Evolutionary conservation across 2,113 vertebrate species (phyloP).

Genomic region (Labeo catla): DNA sequence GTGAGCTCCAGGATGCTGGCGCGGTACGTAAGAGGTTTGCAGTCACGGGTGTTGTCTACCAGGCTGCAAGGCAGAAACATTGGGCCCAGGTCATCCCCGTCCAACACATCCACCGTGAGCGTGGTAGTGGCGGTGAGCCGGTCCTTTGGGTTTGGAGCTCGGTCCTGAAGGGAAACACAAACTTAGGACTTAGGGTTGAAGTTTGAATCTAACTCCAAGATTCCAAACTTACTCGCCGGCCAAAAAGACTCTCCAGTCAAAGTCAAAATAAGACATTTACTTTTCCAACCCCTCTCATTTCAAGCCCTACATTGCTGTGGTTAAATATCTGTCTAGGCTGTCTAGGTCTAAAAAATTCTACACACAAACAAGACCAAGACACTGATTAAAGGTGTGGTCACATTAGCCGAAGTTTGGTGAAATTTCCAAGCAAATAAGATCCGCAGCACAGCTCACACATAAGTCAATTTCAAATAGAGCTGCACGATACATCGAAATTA

Average conservation of each 20-base stretch:
- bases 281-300: not conserved
- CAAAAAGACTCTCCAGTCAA: slow-evolving; percentile 2
- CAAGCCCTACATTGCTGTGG: not conserved
- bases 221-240: not conserved
- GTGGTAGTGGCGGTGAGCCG: slow-evolving; percentile 90
- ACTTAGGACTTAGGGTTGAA: not conserved
- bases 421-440: not conserved
- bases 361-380: not conserved
- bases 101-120: slow-evolving; percentile 90
- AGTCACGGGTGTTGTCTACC: slow-evolving; percentile 90
- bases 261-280: slow-evolving; percentile 8
- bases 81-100: slow-evolving; percentile 95
- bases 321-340: not conserved
- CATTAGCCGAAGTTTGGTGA: not conserved
- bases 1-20: slow-evolving; percentile 88
- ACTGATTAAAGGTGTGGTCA: not conserved
- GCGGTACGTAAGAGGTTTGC: slow-evolving; percentile 88
- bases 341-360: not conserved
- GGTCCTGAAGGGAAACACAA: slow-evolving; percentile 77
- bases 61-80: slow-evolving; percentile 93
- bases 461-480: not conserved
- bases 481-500: no score
- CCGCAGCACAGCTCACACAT: not conserved
- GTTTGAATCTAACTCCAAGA: not conserved
- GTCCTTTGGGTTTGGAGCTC: slow-evolving; percentile 87